Conservation (phyloP, 2,113 vertebrate species). For the Muscicapa adusta region DNA sequence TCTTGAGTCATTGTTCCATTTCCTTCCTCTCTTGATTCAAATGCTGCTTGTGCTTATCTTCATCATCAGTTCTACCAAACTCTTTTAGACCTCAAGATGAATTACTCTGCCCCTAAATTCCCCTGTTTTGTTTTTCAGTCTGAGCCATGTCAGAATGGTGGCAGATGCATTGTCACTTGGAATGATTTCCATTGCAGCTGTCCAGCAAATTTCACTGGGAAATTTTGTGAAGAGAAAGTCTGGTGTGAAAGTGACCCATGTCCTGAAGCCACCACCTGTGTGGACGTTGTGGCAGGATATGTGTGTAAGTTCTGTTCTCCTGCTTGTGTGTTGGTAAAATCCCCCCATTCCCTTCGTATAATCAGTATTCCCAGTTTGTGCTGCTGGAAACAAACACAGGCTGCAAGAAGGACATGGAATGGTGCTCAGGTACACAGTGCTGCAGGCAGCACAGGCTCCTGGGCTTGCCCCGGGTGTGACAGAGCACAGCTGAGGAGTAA, state of each 20-base stretch:
- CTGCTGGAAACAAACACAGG: background rate
- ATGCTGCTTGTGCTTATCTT: background rate
- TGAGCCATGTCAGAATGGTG: constrained; percentile 84
- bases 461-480: background rate
- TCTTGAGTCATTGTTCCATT: background rate
- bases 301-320: constrained; percentile 82
- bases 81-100: background rate
- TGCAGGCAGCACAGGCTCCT: background rate
- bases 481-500: background rate
- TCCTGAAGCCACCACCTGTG: constrained; percentile 73
- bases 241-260: constrained; percentile 88
- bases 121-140: constrained; percentile 64
- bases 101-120: background rate
- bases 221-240: constrained; percentile 81
- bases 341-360: fast-evolving
- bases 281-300: constrained; percentile 85
- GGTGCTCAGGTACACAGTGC: background rate
- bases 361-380: background rate
- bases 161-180: constrained; percentile 86
- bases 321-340: background rate
- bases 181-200: constrained; percentile 91
- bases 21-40: background rate
- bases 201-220: constrained; percentile 82
- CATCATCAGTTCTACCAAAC: background rate
- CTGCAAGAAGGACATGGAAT: background rate